Evolutionary conservation across 2,888 invertebrate species (phyloP).

Genomic region (Petrophora chlorosata): DNA sequence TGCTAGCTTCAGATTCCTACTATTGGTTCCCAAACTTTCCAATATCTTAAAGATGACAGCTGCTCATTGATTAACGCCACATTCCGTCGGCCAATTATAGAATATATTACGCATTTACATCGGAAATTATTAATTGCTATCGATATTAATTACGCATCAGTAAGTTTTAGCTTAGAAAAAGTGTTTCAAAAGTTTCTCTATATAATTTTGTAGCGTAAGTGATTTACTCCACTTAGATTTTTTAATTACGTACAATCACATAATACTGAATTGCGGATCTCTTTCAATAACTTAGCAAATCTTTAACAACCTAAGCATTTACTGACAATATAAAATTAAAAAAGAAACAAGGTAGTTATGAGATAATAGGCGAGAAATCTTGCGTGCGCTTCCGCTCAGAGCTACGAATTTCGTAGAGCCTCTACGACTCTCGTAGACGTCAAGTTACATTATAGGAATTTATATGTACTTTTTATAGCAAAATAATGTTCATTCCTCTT

Average conservation of each 20-base stretch:
- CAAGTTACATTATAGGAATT: no score
- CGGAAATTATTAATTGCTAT: constrained; percentile 48
- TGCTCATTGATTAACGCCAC: constrained; percentile 45
- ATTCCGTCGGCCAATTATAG: constrained; percentile 53
- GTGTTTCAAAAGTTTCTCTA: no score
- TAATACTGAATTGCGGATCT: constrained; percentile 13
- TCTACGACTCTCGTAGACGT: constrained; percentile 47
- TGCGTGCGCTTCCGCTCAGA: constrained; percentile 52
- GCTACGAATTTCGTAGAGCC: constrained; percentile 73
- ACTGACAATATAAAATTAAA: constrained; percentile 5
- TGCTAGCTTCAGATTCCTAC: no score
- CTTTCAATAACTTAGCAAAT: constrained; percentile 7
- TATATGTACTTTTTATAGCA: neutral
- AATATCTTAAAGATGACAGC: constrained; percentile 10
- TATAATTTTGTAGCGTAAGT: no score
- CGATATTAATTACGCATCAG: constrained; percentile 42
- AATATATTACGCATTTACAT: no score
- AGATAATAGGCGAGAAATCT: constrained; percentile 45
- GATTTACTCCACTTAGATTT: no score
- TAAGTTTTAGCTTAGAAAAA: no score
- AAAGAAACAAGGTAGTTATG: constrained; percentile 10
- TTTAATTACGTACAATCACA: neutral
- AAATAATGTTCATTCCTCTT: neutral
- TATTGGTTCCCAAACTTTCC: constrained; percentile 29
- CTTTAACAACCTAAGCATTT: constrained; percentile 3